Conservation (phyloP, 2,888 invertebrate species). For the Trachelus troglodyta region DNA sequence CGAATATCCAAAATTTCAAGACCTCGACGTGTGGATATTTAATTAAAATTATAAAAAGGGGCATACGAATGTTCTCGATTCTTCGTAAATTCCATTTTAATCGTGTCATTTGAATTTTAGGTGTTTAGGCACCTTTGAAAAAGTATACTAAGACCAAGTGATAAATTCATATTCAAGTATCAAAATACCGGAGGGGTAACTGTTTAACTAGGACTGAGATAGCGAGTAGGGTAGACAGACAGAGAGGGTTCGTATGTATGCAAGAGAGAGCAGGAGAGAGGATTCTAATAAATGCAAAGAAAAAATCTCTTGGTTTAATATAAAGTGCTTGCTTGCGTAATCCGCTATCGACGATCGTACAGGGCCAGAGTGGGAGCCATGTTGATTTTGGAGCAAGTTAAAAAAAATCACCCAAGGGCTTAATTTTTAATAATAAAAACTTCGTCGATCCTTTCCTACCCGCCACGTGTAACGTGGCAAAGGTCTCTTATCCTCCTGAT, state of each 20-base stretch:
- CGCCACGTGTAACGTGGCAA: neutral
- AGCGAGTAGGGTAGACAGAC: no score
- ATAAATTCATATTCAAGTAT: neutral
- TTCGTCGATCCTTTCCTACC: neutral
- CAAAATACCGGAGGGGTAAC: neutral
- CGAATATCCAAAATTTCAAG: neutral
- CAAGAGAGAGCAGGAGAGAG: neutral
- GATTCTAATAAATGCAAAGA: neutral
- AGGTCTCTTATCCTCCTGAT: slow-evolving; percentile 18
- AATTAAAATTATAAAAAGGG: neutral
- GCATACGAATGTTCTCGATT: fast-evolving
- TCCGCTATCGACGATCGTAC: slow-evolving; percentile 51
- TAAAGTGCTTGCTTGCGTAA: slow-evolving; percentile 56
- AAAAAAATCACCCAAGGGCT: slow-evolving; percentile 36
- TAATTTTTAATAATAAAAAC: slow-evolving; percentile 39
- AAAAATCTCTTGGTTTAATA: slow-evolving; percentile 32
- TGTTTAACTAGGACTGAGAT: neutral
- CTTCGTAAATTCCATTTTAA: neutral
- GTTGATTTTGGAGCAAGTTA: slow-evolving; percentile 25
- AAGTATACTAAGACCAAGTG: neutral
- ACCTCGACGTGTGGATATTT: neutral
- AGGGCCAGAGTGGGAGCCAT: neutral
- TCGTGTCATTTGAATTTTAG: neutral
- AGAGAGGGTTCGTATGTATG: neutral
- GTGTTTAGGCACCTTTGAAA: neutral